These are phyloP conservation scores for Brachypalpus laphriformis DNA, from an alignment of 2,888 invertebrate genomes.

Conservation along the genomic window DNA sequence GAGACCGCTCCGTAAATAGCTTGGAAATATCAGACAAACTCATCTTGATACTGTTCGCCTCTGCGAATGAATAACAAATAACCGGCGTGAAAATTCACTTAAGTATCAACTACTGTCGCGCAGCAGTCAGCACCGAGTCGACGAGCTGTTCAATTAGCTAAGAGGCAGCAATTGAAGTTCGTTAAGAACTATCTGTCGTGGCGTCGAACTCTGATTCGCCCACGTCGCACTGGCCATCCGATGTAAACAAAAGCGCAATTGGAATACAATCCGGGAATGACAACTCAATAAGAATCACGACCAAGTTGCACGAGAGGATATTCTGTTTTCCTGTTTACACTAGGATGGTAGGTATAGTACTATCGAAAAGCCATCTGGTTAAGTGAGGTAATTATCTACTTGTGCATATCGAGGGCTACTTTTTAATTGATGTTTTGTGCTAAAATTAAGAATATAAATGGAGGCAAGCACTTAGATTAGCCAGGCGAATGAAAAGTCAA, in stretches of 20 bases:
- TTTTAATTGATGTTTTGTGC: not conserved
- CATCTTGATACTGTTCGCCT: conserved; percentile 50
- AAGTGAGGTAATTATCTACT: not conserved
- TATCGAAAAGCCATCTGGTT: not conserved
- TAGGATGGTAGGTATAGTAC: not conserved
- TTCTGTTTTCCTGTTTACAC: not conserved
- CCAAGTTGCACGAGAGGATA: not conserved
- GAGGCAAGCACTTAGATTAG: too few species aligned
- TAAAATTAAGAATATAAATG: too few species aligned
- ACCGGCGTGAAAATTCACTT: not conserved
- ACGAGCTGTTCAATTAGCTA: not conserved
- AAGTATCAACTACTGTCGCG: conserved; percentile 6
- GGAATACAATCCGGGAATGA: not conserved
- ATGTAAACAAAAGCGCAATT: not conserved
- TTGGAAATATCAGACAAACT: conserved; percentile 80
- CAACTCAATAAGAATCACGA: not conserved
- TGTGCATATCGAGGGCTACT: not conserved
- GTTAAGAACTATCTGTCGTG: conserved; percentile 3
- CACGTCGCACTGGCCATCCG: conserved; percentile 12
- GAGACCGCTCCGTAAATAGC: conserved; percentile 82
- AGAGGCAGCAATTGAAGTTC: conserved; percentile 22
- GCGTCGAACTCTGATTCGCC: conserved; percentile 44
- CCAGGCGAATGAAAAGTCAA: too few species aligned
- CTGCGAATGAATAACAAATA: not conserved
- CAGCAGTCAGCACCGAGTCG: too few species aligned